Percentiles rank a stretch among this genome's conserved stretches.
These are phyloP conservation scores for Parascotia fuliginaria DNA, from an alignment of 2,888 invertebrate genomes.

Conservation along the genomic window DNA sequence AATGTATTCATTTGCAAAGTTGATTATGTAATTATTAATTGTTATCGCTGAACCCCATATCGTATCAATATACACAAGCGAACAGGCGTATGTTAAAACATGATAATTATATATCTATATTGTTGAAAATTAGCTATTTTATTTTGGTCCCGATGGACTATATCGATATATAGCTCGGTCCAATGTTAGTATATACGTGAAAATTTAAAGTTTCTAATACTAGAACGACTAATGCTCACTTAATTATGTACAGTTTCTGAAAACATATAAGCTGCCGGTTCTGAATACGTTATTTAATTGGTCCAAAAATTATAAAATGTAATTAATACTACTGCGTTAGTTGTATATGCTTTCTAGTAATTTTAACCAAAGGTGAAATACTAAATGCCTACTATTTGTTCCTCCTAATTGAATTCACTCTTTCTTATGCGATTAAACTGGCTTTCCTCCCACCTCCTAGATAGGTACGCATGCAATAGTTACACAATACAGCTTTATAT, in stretches of 20 bases:
- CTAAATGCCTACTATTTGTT: no score
- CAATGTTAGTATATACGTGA: slow-evolving; percentile 76
- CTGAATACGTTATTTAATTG: slow-evolving; percentile 5
- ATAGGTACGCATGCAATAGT: no score
- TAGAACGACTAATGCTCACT: slow-evolving; percentile 26
- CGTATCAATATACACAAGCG: slow-evolving; percentile 37
- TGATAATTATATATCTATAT: slow-evolving; percentile 72
- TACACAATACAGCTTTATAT: no score
- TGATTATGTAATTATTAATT: no score
- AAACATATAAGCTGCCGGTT: slow-evolving; percentile 9
- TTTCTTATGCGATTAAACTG: no score
- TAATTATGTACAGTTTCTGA: slow-evolving; percentile 44
- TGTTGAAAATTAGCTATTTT: slow-evolving; percentile 82
- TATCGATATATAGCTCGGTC: slow-evolving; percentile 68
- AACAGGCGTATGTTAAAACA: slow-evolving; percentile 52
- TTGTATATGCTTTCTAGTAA: no score
- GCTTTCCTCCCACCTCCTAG: no score
- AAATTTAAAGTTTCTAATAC: slow-evolving; percentile 56
- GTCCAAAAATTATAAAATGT: no score
- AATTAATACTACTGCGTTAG: no score
- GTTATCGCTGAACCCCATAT: slow-evolving; percentile 15
- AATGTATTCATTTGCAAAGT: no score
- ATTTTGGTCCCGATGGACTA: slow-evolving; percentile 79
- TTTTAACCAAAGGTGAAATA: no score
- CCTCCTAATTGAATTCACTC: no score